Conservation (phyloP, 2,113 vertebrate species). For the Gobio gobio region DNA sequence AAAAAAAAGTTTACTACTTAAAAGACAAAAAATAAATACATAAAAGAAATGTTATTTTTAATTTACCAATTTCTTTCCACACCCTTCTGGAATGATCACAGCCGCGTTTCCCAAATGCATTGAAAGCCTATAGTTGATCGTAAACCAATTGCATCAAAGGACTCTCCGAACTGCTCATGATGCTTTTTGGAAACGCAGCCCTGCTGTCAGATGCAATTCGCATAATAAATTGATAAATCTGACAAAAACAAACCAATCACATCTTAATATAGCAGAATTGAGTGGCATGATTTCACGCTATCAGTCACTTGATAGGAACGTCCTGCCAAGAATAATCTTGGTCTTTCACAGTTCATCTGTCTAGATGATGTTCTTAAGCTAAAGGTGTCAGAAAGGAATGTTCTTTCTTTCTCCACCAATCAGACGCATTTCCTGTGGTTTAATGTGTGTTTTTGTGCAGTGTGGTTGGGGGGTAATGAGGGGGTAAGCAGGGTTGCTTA, state of each 20-base stretch:
- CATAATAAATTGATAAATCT: not conserved
- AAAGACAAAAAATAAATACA: not conserved
- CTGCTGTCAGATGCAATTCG: not conserved
- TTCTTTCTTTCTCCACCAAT: conserved; percentile 45
- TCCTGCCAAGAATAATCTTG: conserved; percentile 26
- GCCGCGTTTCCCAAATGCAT: no score
- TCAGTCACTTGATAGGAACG: conserved; percentile 32
- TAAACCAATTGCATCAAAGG: no score
- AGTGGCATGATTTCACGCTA: conserved; percentile 5
- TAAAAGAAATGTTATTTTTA: not conserved
- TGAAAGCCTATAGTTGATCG: no score
- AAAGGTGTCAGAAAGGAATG: conserved; percentile 40
- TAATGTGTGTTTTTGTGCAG: conserved; percentile 55
- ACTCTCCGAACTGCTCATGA: no score
- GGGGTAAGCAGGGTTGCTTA: conserved; percentile 64
- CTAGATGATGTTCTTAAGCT: conserved; percentile 46
- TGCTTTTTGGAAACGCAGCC: not conserved
- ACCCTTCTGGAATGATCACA: not conserved
- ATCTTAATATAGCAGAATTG: conserved; percentile 5
- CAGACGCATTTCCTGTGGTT: conserved; percentile 8
- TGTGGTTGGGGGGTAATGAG: conserved; percentile 58
- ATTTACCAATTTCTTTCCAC: not conserved
- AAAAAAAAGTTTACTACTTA: not conserved
- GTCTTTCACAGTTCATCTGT: conserved; percentile 8
- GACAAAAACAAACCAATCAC: not conserved